These are phyloP conservation scores for Semicossyphus pulcher DNA, from an alignment of 2,113 vertebrate genomes.

Conservation along the genomic window DNA sequence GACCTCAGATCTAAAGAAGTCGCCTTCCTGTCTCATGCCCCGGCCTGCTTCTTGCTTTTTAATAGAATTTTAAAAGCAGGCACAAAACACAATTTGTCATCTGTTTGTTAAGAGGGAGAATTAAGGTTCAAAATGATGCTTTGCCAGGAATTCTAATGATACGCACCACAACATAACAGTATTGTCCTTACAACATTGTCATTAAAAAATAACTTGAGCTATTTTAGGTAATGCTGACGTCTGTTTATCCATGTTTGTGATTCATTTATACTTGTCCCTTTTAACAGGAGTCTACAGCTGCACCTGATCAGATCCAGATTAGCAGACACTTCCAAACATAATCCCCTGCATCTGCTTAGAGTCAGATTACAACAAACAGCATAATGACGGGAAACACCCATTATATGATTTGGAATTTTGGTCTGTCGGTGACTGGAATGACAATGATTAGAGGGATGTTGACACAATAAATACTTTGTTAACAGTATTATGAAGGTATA, in stretches of 20 bases:
- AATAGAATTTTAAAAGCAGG: slow-evolving; percentile 60
- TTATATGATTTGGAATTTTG: slow-evolving; percentile 31
- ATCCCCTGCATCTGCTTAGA: slow-evolving; percentile 74
- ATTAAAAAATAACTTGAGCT: background rate
- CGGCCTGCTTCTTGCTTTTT: slow-evolving; percentile 44
- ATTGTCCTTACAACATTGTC: background rate
- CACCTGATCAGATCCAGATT: slow-evolving; percentile 76
- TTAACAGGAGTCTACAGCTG: slow-evolving; percentile 39
- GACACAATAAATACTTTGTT: slow-evolving; percentile 6
- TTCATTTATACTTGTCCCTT: slow-evolving; percentile 26
- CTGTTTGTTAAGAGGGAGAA: background rate
- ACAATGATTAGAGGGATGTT: slow-evolving; percentile 12
- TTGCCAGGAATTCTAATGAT: too few species aligned
- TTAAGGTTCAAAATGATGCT: too few species aligned
- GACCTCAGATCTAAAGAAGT: slow-evolving; percentile 64
- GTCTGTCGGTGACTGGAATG: slow-evolving; percentile 13
- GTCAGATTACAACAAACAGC: slow-evolving; percentile 74
- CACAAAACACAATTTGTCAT: slow-evolving; percentile 4
- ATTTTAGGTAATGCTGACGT: slow-evolving; percentile 1
- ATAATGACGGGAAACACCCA: slow-evolving; percentile 61
- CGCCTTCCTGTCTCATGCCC: slow-evolving; percentile 37
- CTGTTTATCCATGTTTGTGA: slow-evolving; percentile 22
- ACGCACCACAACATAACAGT: too few species aligned
- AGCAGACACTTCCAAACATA: slow-evolving; percentile 70
- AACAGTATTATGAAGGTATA: background rate